Conservation (phyloP, 2,113 vertebrate genomes). For the Trachemys scripta region DNA sequence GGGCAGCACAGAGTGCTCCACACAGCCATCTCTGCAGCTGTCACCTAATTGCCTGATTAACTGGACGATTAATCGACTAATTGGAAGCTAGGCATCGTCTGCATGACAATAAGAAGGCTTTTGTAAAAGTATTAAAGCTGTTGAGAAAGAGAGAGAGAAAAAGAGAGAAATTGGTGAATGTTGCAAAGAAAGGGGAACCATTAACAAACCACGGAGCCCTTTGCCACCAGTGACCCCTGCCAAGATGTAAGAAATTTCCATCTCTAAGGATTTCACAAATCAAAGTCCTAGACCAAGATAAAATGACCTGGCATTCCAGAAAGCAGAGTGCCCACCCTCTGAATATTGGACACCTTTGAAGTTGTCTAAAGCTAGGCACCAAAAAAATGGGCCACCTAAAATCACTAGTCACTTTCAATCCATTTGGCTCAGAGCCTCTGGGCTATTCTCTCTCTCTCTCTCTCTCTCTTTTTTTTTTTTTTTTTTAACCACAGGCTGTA, state of each 20-base stretch:
- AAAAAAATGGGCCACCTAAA: not conserved
- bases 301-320: not conserved
- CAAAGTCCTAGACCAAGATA: not conserved
- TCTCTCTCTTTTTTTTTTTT: not conserved
- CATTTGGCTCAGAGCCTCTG: not conserved
- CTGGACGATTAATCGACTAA: slow-evolving; percentile 82
- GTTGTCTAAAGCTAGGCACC: not conserved
- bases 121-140: slow-evolving; percentile 71
- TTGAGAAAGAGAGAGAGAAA: slow-evolving; percentile 31
- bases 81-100: slow-evolving; percentile 76
- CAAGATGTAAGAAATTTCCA: not conserved
- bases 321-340: not conserved
- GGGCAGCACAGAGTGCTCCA: slow-evolving; percentile 69
- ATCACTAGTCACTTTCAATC: rapidly evolving
- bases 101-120: slow-evolving; percentile 74
- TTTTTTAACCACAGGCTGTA: not conserved
- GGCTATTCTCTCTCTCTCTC: not conserved
- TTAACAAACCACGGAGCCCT: not conserved
- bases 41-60: slow-evolving; percentile 82
- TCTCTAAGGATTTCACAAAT: rapidly evolving
- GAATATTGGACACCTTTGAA: not conserved
- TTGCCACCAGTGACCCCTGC: slow-evolving; percentile 17
- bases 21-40: slow-evolving; percentile 77
- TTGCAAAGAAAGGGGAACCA: not conserved
- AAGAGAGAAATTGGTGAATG: not conserved